Base-by-base conservation (phyloP, 1,140 invertebrate genomes). In the Penaeus indicus region DNA sequence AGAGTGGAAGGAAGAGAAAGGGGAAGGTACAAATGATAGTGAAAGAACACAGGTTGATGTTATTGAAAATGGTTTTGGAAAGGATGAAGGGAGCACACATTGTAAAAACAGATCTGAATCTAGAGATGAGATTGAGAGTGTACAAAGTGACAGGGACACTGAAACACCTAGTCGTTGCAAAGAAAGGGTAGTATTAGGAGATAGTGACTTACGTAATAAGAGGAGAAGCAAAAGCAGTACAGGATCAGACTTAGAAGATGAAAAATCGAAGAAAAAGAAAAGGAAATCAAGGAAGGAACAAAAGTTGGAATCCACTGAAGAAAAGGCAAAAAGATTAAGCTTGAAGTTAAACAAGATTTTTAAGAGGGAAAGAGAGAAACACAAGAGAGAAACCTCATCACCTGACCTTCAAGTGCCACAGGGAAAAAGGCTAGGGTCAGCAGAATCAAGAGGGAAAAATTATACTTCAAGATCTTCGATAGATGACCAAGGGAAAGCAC, bases 241-340 rank as follows among this genome's bases (percentile, higher is more conserved):
- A 61, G 32, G 27, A 38, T 67, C 27, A 77, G 72, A 32, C 18
- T n/a, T 32, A 77, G 62, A 60, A 54, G 69, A 77, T 72, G 69
- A 85, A 22, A 77, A 54, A 72, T 25, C 22, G 38, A 85, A 25
- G 83, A 27, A 85, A 47, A 18, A 8, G 19, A 82, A 42, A n/a
- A 42, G 77, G 25, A 85, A 77, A 27, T 54, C 69, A 62, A 62
- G 47, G 54, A 85, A 54, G 77, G 60, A 75, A 21, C 47, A 25
- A 18, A 72, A 84, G 42, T 32, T 27, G 27, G 27, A 47, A 72
- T 25, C 19, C 2, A 27, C 54, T 19, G 62, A 82, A 63, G 22
- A 38, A 84, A 61, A 75, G 25, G 63, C 63, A 21, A 3, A 84
- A 72, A 75, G 61, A 38, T 16, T n/a, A 82, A 47, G 38, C 54